Percentiles rank a stretch among this genome's conserved stretches.
Conservation (phyloP, 2,113 vertebrate genomes). For the Hyaena hyaena region DNA sequence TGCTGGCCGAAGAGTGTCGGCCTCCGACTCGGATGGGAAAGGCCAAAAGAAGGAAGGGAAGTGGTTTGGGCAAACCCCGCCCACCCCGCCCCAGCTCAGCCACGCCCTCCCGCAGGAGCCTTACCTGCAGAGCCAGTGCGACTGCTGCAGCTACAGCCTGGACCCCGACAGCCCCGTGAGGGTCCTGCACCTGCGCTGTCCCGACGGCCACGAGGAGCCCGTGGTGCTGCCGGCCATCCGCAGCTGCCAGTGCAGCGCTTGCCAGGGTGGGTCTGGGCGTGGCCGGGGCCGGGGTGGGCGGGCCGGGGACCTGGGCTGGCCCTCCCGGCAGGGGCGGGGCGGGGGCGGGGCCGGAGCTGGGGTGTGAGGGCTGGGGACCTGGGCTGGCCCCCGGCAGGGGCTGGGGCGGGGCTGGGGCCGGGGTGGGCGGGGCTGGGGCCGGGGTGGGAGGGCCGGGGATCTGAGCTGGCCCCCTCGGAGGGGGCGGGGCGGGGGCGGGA, state of each 20-base stretch:
- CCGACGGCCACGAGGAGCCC: constrained; percentile 85
- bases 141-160: constrained; percentile 93
- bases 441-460: too few relatives aligned
- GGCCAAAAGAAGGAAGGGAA: too few relatives aligned
- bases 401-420: too few relatives aligned
- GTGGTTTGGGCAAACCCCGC: background rate
- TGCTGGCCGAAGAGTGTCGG: background rate
- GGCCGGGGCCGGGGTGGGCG: background rate
- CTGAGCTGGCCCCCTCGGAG: too few relatives aligned
- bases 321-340: too few relatives aligned
- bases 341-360: too few relatives aligned
- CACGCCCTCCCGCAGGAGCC: constrained; percentile 87
- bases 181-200: constrained; percentile 90
- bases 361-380: background rate
- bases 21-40: background rate
- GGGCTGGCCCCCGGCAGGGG: background rate
- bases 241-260: constrained; percentile 93
- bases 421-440: too few relatives aligned
- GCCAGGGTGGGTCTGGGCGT: constrained; percentile 87
- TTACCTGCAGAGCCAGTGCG: constrained; percentile 91
- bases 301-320: too few relatives aligned
- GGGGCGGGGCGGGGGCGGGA: too few relatives aligned
- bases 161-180: constrained; percentile 90
- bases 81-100: background rate
- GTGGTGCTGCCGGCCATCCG: constrained; percentile 92